A percentile compares a stretch with the other conserved stretches of the same genome.
Evolutionary conservation across 2,888 invertebrate species (phyloP).

Genomic region (Acheta domesticus): DNA sequence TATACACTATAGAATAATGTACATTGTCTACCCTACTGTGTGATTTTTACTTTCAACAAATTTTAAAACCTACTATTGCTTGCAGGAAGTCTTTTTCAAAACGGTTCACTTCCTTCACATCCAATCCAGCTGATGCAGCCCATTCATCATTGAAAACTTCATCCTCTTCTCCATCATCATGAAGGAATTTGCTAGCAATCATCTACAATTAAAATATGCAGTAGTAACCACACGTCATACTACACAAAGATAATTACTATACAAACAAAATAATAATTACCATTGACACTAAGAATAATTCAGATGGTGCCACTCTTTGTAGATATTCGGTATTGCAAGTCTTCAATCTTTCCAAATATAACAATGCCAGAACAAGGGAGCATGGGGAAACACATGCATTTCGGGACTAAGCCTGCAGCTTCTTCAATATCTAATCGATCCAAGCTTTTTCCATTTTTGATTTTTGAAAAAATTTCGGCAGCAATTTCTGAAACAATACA

Average conservation of each 20-base stretch:
- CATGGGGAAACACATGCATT: constrained; percentile 87
- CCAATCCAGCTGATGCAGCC: constrained; percentile 80
- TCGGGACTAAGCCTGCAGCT: constrained; percentile 70
- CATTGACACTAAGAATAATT: constrained; percentile 91
- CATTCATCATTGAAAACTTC: constrained; percentile 90
- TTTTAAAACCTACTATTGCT: constrained; percentile 71
- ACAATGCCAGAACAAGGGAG: constrained; percentile 85
- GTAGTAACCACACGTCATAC: neutral
- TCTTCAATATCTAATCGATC: constrained; percentile 73
- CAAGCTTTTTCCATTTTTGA: constrained; percentile 70
- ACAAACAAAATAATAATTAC: constrained; percentile 53
- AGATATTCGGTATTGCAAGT: constrained; percentile 79
- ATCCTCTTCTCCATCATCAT: constrained; percentile 89
- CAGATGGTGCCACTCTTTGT: constrained; percentile 77
- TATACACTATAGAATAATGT: too few relatives aligned
- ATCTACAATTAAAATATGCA: constrained; percentile 58
- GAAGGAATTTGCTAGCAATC: constrained; percentile 93
- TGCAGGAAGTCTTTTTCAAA: constrained; percentile 84
- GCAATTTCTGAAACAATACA: constrained; percentile 65
- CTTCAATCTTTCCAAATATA: constrained; percentile 88
- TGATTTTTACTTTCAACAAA: too few relatives aligned
- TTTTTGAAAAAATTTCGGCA: constrained; percentile 77
- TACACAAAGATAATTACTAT: neutral
- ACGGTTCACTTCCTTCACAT: constrained; percentile 68
- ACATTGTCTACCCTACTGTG: too few relatives aligned